Percentiles rank a stretch among this genome's conserved stretches.
Conservation (phyloP, 2,113 vertebrate genomes). For the Tiliqua scincoides region DNA sequence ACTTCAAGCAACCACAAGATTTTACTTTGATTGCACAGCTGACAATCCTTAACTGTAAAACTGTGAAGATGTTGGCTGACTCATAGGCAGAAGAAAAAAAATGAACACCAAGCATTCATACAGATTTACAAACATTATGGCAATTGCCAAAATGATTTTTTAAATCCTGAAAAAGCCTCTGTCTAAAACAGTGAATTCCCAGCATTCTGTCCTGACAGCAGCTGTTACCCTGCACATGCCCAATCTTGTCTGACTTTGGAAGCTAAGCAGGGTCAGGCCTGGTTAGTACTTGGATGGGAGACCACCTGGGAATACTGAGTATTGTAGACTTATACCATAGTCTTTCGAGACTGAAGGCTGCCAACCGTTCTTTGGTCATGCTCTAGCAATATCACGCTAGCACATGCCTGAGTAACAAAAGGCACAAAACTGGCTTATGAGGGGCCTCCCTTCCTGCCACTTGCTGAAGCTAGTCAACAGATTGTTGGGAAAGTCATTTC, state of each 20-base stretch:
- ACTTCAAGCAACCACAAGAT: not conserved
- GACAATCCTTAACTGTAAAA: not conserved
- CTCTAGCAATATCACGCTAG: not conserved
- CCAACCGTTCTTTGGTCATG: not conserved
- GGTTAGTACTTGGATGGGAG: too few relatives aligned
- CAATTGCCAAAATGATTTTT: not conserved
- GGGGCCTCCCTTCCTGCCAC: too few relatives aligned
- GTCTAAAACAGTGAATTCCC: not conserved
- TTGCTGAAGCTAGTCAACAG: not conserved
- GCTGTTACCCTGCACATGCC: too few relatives aligned
- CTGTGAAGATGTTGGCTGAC: not conserved
- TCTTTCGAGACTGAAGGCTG: too few relatives aligned
- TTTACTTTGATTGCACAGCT: fast-evolving
- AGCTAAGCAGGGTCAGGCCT: too few relatives aligned
- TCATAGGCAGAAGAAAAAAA: not conserved
- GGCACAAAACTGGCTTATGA: not conserved
- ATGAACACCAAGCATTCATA: not conserved
- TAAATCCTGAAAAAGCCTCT: not conserved
- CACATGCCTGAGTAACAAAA: not conserved
- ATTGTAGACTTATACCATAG: too few relatives aligned
- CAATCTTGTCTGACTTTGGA: too few relatives aligned
- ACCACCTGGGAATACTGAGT: too few relatives aligned
- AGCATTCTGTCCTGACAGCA: too few relatives aligned
- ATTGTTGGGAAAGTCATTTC: too few relatives aligned
- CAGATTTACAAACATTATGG: not conserved